Evolutionary conservation across 1,140 invertebrate genomes (phyloP), one percentile per base, ranked within the genome.

Genomic region (Rhizoglyphus robini): DNA sequence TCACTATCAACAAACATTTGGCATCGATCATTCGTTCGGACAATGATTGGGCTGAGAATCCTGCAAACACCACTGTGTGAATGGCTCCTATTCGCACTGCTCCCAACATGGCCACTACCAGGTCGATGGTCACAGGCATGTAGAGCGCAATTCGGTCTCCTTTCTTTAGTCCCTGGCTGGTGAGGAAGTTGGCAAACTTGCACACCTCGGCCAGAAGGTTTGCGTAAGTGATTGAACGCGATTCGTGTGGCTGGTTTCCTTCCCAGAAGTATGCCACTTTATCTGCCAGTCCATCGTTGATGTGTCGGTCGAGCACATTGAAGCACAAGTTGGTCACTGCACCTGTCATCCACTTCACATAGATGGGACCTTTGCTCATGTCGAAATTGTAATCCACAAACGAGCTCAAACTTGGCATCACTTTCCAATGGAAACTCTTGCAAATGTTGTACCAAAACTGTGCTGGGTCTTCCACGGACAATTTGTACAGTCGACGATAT

Each of bases 81-180:
- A 97, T 81, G n/a, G 90, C 90, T 1, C 95, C 95, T 69, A 98
- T 91, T 65, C 82, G 83, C 4, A 90, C 86, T n/a, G n/a, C n/a
- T n/a, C n/a, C n/a, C n/a, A n/a, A n/a, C n/a, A n/a, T n/a, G n/a
- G n/a, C n/a, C n/a, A n/a, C n/a, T n/a, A n/a, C n/a, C n/a, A n/a
- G n/a, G n/a, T n/a, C n/a, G n/a, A n/a, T n/a, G n/a, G n/a, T 87
- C 91, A 98, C 97, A 15, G 95, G 95, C 90, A 99, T 95, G 74
- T 98, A 99, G 68, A 98, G 85, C 15, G 90, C 87, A 3, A 98
- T 91, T 8, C 90, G 79, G 73, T 98, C 93, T 0, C 94, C 94
- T 76, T 92, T 94, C 65, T 77, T 74, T 2, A 82, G 66, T 25
- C 69, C 71, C 68, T 70, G 62, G 23, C 32, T 66, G 54, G 66